A percentile compares a stretch with the other conserved stretches of the same genome.
Conservation (phyloP, 2,888 invertebrate genomes). For the Phyto melanocephala region DNA sequence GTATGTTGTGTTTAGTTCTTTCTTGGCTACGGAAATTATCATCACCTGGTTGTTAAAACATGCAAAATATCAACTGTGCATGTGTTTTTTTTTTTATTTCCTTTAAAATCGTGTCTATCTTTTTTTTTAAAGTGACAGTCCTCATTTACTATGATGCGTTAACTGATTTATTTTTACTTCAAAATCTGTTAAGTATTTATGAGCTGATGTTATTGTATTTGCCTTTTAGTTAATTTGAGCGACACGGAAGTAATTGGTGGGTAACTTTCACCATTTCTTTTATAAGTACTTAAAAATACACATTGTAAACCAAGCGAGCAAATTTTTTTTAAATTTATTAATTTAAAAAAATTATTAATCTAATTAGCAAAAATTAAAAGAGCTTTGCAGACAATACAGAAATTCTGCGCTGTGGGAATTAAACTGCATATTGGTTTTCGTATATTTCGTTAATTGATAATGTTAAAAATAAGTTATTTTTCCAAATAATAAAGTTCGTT, state of each 20-base stretch:
- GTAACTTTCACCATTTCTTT: conserved; percentile 76
- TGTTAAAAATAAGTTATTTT: no score
- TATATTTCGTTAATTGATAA: no score
- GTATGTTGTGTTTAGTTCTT: not conserved
- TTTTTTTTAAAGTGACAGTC: conserved; percentile 44
- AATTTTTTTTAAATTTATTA: not conserved
- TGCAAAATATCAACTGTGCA: not conserved
- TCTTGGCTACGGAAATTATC: not conserved
- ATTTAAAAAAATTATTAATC: not conserved
- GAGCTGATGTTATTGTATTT: conserved; percentile 33
- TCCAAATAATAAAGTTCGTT: no score
- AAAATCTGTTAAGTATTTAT: conserved; percentile 29
- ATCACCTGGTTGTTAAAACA: conserved; percentile 10
- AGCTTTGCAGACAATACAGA: no score
- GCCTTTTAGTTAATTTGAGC: conserved; percentile 35
- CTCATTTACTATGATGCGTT: conserved; percentile 34
- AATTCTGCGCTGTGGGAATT: no score
- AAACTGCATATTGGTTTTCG: no score
- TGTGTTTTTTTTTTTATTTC: conserved; percentile 21
- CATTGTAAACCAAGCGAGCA: conserved; percentile 18
- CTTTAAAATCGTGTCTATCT: conserved; percentile 36
- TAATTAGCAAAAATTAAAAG: no score
- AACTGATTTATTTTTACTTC: conserved; percentile 27
- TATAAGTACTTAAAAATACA: conserved; percentile 28
- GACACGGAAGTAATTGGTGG: conserved; percentile 76